Conservation (phyloP, 2,888 invertebrate species). For the Macrosiphum euphorbiae region DNA sequence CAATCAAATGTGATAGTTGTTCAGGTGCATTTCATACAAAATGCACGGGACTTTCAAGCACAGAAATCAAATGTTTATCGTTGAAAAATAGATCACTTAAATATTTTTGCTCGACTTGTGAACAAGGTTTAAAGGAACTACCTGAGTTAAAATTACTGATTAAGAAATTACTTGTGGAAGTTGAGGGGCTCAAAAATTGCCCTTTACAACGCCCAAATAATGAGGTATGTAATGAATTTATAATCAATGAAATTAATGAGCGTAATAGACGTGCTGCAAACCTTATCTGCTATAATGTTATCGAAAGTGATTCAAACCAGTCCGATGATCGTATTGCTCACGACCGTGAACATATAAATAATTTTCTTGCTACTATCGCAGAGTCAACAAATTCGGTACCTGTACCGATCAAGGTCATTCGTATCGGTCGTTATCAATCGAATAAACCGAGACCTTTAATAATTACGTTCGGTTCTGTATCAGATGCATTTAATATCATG, state of each 20-base stretch:
- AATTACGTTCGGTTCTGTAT: constrained; percentile 9
- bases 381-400: neutral
- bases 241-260: constrained; percentile 17
- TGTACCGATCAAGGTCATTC: constrained; percentile 6
- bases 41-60: neutral
- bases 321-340: constrained; percentile 24
- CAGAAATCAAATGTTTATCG: neutral
- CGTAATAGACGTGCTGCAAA: constrained; percentile 19
- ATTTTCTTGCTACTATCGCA: neutral
- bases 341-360: neutral
- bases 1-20: too few species aligned
- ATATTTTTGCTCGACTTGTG: neutral
- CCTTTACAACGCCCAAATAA: neutral
- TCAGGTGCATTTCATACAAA: neutral
- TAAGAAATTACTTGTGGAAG: constrained; percentile 5
- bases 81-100: constrained; percentile 2
- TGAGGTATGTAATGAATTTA: neutral
- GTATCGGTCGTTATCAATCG: constrained; percentile 21
- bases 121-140: neutral
- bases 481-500: neutral
- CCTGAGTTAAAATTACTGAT: constrained; percentile 4
- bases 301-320: constrained; percentile 9
- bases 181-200: neutral
- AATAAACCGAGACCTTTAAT: constrained; percentile 15
- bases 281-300: constrained; percentile 20